Percentiles rank a stretch among this genome's conserved stretches.
Evolutionary conservation across 2,113 vertebrate genomes (phyloP).

Genomic region (Euleptes europaea): DNA sequence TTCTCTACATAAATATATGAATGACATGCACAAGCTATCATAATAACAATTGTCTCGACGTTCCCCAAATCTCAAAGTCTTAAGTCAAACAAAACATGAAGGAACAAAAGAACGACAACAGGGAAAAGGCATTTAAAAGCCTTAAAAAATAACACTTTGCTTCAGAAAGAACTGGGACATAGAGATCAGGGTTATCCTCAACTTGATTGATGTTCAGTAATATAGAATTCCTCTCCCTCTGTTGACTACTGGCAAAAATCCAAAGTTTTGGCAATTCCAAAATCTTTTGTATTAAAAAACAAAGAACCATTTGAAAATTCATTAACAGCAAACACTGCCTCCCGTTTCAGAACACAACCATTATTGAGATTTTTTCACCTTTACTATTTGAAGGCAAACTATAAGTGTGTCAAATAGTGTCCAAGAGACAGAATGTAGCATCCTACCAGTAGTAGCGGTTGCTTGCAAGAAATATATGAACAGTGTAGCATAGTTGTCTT

Average conservation of each 20-base stretch:
- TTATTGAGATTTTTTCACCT: not conserved
- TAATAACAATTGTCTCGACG: not conserved
- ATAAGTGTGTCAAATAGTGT: too few relatives aligned
- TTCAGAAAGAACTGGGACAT: not conserved
- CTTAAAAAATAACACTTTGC: not conserved
- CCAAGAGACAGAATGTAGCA: too few relatives aligned
- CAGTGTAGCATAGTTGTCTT: too few relatives aligned
- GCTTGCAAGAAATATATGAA: too few relatives aligned
- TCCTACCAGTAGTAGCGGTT: too few relatives aligned
- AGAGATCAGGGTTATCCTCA: not conserved
- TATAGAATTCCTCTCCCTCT: not conserved
- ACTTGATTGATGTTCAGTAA: not conserved
- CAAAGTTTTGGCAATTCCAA: not conserved
- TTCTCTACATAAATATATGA: not conserved
- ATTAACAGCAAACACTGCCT: not conserved
- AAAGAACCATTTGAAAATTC: not conserved
- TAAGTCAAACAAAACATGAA: not conserved
- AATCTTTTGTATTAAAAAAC: not conserved
- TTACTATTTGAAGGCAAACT: too few relatives aligned
- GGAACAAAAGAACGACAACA: not conserved
- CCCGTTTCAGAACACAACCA: too few relatives aligned
- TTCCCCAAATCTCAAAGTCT: not conserved
- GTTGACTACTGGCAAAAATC: not conserved
- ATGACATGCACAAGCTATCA: not conserved
- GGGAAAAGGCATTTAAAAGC: not conserved